These are phyloP conservation scores for Ochotona curzoniae DNA, from an alignment of 2,113 vertebrate species.

Conservation along the genomic window DNA sequence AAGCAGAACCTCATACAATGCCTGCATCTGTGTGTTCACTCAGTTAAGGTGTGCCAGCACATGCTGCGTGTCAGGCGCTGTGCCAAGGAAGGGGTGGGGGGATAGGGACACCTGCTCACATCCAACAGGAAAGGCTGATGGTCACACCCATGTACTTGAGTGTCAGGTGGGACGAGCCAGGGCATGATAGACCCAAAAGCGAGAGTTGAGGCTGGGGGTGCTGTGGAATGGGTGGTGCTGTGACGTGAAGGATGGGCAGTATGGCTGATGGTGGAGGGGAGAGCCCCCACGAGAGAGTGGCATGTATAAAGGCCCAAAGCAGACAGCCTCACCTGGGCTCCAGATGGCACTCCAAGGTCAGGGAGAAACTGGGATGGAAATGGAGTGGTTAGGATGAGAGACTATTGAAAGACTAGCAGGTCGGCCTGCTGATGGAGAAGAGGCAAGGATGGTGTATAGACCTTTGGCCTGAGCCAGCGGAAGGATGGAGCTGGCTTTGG, in stretches of 20 bases:
- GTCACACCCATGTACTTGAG: background rate
- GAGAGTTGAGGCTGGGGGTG: background rate
- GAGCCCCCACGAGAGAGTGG: background rate
- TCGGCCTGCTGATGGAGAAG: background rate
- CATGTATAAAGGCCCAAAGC: background rate
- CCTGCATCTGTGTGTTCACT: background rate
- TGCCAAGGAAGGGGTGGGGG: background rate
- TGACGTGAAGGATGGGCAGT: background rate
- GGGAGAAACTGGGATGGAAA: background rate
- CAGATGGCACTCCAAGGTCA: accelerated
- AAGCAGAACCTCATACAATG: background rate
- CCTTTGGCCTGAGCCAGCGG: background rate
- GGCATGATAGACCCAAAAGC: background rate
- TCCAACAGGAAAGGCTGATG: background rate
- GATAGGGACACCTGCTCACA: background rate
- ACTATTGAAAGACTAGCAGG: background rate
- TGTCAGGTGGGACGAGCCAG: background rate
- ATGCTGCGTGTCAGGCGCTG: background rate
- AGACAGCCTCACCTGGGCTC: background rate
- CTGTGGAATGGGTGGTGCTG: accelerated
- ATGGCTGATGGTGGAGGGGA: background rate
- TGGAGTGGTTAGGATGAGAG: background rate
- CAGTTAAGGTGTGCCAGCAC: background rate
- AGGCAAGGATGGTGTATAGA: background rate
- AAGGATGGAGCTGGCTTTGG: background rate